Percentiles rank a stretch among this genome's conserved stretches.
Conservation (phyloP, 2,888 invertebrate species). For the Megastigmus dorsalis region DNA sequence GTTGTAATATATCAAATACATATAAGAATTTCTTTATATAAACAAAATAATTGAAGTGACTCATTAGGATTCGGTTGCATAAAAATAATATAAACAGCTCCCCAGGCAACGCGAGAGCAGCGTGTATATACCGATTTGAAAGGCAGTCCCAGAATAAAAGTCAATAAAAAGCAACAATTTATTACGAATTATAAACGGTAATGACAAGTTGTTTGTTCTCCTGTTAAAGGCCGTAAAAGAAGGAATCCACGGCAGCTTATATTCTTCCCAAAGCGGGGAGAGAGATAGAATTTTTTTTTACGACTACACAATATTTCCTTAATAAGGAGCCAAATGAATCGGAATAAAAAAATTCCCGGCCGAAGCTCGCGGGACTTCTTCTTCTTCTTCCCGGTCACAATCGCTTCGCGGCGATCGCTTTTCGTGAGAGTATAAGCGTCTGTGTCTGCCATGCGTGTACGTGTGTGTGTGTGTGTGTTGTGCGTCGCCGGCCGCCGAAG, state of each 20-base stretch:
- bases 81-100: too few relatives aligned
- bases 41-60: too few relatives aligned
- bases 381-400: too few relatives aligned
- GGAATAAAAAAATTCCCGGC: constrained; percentile 44
- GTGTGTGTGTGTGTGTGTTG: neutral
- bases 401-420: constrained; percentile 34
- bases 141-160: constrained; percentile 17
- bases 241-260: constrained; percentile 41
- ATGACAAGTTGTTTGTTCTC: constrained; percentile 49
- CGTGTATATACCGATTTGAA: constrained; percentile 4
- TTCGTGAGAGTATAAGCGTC: too few relatives aligned
- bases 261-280: neutral
- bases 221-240: constrained; percentile 37
- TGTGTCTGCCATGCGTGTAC: too few relatives aligned
- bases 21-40: too few relatives aligned
- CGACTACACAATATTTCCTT: constrained; percentile 44
- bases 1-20: too few relatives aligned
- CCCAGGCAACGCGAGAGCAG: too few relatives aligned
- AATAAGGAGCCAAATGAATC: constrained; percentile 43
- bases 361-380: constrained; percentile 2
- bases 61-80: too few relatives aligned
- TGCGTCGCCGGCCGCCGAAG: neutral
- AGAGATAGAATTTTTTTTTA: constrained; percentile 49
- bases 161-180: constrained; percentile 40
- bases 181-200: constrained; percentile 38